Evolutionary conservation across 2,888 invertebrate species (phyloP).

Genomic region (Epiblema foenella): DNA sequence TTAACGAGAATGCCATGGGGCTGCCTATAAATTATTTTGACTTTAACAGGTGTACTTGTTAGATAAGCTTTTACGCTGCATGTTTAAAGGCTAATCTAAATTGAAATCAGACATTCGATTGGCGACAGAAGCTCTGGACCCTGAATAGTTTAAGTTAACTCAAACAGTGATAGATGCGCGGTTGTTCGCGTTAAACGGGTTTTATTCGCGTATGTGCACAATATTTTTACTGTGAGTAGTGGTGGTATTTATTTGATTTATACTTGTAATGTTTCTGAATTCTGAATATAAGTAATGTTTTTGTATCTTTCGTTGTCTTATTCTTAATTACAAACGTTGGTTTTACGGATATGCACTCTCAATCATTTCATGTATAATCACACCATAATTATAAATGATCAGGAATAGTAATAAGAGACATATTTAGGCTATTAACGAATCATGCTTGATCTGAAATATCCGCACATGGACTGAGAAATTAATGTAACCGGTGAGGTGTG

Average conservation of each 20-base stretch:
- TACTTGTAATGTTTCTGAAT: not conserved
- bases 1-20: constrained; percentile 61
- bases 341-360: not conserved
- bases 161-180: constrained; percentile 31
- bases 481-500: not conserved
- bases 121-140: constrained; percentile 74
- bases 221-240: constrained; percentile 9
- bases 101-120: constrained; percentile 83
- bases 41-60: constrained; percentile 81
- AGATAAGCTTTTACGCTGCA: constrained; percentile 81
- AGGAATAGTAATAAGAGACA: not conserved
- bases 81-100: constrained; percentile 81
- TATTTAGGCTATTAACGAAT: constrained; percentile 31
- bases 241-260: not conserved
- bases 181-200: constrained; percentile 24
- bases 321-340: not conserved
- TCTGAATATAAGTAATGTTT: not conserved
- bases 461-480: constrained; percentile 25
- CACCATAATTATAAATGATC: no score
- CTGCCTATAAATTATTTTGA: constrained; percentile 78
- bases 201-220: constrained; percentile 13
- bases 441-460: constrained; percentile 55
- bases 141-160: constrained; percentile 57
- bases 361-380: not conserved
- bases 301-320: not conserved